Conservation (phyloP, 2,797 vertebrate species). For the Cryptoblepharus egeriae region DNA sequence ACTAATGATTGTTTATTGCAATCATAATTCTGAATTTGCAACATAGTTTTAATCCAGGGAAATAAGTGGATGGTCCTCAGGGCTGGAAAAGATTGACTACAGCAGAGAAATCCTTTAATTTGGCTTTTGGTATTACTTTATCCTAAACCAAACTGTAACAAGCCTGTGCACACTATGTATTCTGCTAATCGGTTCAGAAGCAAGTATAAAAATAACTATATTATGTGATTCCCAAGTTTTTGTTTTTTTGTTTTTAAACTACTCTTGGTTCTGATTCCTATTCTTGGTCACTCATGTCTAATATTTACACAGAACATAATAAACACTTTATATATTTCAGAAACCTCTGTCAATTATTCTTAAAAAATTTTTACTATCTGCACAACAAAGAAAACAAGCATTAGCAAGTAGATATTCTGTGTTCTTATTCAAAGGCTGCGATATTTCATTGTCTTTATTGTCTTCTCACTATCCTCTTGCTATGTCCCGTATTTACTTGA, state of each 20-base stretch:
- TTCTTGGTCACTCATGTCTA: neutral
- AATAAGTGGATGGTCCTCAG: conserved; percentile 41
- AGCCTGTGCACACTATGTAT: conserved; percentile 6
- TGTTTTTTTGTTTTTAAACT: too few relatives aligned
- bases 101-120: conserved; percentile 19
- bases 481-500: too few relatives aligned
- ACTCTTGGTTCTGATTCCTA: neutral
- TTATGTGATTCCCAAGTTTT: neutral
- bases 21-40: conserved; percentile 23
- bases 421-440: neutral
- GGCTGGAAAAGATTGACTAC: conserved; percentile 8
- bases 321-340: neutral
- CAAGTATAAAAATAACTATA: neutral
- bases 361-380: neutral
- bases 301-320: neutral
- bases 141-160: conserved; percentile 2
- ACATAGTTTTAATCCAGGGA: conserved; percentile 46
- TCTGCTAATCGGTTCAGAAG: conserved; percentile 18
- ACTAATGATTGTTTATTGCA: conserved; percentile 33
- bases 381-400: neutral
- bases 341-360: neutral
- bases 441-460: neutral
- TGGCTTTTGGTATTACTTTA: conserved; percentile 18
- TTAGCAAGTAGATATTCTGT: neutral
- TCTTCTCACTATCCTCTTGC: neutral